These are phyloP conservation scores for Dendrocopos noguchii DNA, from an alignment of 2,113 vertebrate genomes.

Conservation along the genomic window DNA sequence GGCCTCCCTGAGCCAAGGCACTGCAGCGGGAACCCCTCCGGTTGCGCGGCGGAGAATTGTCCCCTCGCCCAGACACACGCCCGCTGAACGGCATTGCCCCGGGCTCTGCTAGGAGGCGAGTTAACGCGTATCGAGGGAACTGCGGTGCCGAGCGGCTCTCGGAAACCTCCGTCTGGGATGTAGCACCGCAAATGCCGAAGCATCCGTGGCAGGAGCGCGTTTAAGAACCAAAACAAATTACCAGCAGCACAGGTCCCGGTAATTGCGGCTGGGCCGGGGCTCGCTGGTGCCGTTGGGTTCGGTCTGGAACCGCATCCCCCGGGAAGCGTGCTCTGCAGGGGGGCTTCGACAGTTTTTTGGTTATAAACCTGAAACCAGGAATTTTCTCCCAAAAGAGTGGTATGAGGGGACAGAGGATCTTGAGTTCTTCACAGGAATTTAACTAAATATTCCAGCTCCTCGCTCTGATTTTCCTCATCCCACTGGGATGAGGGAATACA, in stretches of 20 bases:
- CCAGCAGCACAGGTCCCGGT: neutral
- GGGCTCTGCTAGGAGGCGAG: neutral
- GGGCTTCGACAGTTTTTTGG: neutral
- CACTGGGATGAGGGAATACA: neutral
- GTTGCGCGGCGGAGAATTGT: neutral
- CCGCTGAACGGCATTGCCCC: neutral
- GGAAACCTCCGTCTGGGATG: rapidly evolving
- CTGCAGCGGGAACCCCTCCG: neutral
- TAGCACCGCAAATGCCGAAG: rapidly evolving
- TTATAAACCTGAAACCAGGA: neutral
- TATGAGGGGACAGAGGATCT: neutral
- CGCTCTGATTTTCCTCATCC: neutral
- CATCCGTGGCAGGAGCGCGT: neutral
- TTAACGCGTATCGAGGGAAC: rapidly evolving
- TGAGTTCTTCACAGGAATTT: neutral
- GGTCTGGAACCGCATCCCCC: neutral
- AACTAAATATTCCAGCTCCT: neutral
- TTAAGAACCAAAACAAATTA: neutral
- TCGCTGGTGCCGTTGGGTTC: neutral
- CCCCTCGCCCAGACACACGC: neutral
- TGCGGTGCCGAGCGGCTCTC: neutral
- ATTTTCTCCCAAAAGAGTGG: rapidly evolving
- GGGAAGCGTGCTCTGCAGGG: neutral
- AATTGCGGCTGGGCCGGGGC: neutral
- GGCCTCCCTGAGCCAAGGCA: neutral